Conservation (phyloP, 2,797 vertebrate species). For the Phaenicophaeus curvirostris region DNA sequence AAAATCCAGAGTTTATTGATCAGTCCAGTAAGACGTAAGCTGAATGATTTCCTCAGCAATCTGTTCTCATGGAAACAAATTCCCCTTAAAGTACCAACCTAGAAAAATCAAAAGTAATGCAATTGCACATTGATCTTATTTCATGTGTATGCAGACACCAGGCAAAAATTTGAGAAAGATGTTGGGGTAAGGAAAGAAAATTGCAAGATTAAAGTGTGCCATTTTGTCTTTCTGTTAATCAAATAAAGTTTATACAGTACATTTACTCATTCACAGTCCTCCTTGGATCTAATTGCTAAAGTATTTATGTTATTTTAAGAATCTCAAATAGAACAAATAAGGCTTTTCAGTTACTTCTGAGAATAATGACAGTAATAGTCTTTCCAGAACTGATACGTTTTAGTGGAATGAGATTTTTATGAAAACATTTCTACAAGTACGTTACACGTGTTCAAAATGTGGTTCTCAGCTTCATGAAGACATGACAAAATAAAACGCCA, state of each 20-base stretch:
- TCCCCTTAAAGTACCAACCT: neutral
- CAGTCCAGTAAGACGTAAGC: accelerated
- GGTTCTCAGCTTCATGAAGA: neutral
- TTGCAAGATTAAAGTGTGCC: neutral
- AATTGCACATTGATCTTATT: conserved; percentile 17
- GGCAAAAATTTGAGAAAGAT: neutral
- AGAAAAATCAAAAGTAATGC: conserved; percentile 49
- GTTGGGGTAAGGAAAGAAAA: neutral
- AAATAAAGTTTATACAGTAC: neutral
- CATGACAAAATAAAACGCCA: neutral
- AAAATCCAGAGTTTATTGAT: conserved; percentile 1
- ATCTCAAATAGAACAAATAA: neutral
- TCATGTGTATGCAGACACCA: neutral
- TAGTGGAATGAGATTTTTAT: neutral
- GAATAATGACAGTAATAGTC: neutral
- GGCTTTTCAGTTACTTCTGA: neutral
- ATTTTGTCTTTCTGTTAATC: neutral
- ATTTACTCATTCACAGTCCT: neutral
- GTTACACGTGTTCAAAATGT: neutral
- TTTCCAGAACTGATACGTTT: neutral
- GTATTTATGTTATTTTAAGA: neutral
- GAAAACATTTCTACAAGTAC: neutral
- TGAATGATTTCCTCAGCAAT: conserved; percentile 7
- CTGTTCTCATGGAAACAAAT: conserved; percentile 61
- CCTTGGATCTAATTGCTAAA: neutral